Base-by-base conservation (phyloP, 2,797 vertebrate species). In the Sitta carolinensis region DNA sequence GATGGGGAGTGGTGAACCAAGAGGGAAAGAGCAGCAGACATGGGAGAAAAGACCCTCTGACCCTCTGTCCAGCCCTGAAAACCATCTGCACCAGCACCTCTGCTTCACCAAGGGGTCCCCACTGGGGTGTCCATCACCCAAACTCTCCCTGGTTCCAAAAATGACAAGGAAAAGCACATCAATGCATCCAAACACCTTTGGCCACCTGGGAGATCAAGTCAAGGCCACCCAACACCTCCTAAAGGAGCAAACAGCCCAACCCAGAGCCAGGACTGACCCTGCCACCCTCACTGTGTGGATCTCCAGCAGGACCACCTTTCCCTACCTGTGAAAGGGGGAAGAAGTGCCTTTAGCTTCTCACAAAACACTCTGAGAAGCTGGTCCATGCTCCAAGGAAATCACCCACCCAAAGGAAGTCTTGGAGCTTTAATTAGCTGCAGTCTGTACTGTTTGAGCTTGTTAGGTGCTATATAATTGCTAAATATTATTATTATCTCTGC, bases 401-500 rank as follows among this genome's bases (percentile, higher is more conserved):
- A 91, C 50, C 80, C 95, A 94, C 61, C 83, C 80, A 69, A 87
- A 72, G 72, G 52, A 89, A 93, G 88, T 67, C 95, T 75, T 84
- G 70, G 90, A 95, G 91, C 74, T 59, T 90, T 94, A 95, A 96
- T 97, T 94, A 96, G 84, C 70, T 74, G 12, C 82, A 15, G 32
- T 64, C 64, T 90, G 76, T 48, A 69, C 88, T 61, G 51, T 94
- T 95, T 85, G 87, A 96, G 95, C 94, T 95, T 94, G 90, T 93
- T 96, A 96, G 93, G 92, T 94, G 94, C 80, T 48, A 62, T 40
- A 77, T 94, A 97, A 97, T 93, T 96, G 89, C 95, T 95, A 95
- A 97, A 96, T 96, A 95, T 96, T 95, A 94, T 82, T 93, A 96
- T 96, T 80, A 95, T 96, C 95, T 93, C 94, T 29, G 72, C 94